Evolutionary conservation across 2,113 vertebrate species (phyloP).

Genomic region (Gobio gobio): DNA sequence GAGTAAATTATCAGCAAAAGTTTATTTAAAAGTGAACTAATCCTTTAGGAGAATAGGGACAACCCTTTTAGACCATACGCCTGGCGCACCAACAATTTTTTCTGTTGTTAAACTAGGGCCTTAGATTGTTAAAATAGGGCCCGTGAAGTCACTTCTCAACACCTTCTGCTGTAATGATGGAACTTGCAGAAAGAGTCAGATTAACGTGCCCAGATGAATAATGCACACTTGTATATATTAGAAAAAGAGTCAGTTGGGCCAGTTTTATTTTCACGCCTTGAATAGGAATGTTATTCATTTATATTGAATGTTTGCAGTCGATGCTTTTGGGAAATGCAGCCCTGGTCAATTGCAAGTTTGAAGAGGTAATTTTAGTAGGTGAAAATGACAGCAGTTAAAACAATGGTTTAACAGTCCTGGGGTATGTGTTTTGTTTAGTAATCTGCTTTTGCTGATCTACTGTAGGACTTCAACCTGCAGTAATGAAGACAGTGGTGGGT

Average conservation of each 20-base stretch:
- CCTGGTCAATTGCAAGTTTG: not conserved
- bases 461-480: conserved; percentile 73
- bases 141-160: not conserved
- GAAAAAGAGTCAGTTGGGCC: not conserved
- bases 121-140: too few species aligned
- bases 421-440: conserved; percentile 82
- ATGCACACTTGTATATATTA: not conserved
- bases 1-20: too few species aligned
- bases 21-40: too few species aligned
- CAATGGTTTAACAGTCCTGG: conserved; percentile 80
- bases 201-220: not conserved
- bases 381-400: conserved; percentile 79
- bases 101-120: too few species aligned
- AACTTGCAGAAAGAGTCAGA: not conserved
- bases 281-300: conserved; percentile 25
- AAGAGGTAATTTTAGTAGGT: conserved; percentile 70
- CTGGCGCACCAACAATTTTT: too few species aligned
- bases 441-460: conserved; percentile 86
- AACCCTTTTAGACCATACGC: too few species aligned
- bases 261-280: not conserved
- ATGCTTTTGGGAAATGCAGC: too few species aligned
- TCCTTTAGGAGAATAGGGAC: too few species aligned
- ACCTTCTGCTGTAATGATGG: not conserved
- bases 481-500: not conserved
- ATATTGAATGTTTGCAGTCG: not conserved